These are phyloP conservation scores for Papilio xuthus DNA, from an alignment of 1,140 invertebrate species.

Conservation along the genomic window DNA sequence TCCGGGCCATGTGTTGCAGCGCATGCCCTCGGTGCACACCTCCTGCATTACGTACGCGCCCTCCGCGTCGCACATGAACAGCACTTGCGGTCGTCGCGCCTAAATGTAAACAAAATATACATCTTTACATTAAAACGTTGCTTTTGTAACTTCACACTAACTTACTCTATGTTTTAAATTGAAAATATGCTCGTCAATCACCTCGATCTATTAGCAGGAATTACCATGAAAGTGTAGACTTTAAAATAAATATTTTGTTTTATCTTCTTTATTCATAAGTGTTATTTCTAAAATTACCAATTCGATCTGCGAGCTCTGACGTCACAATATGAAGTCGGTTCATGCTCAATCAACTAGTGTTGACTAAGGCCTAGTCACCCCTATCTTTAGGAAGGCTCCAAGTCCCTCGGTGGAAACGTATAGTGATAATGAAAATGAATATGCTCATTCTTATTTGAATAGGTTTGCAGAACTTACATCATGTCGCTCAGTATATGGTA, in stretches of 20 bases:
- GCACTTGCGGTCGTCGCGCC: constrained; percentile 83
- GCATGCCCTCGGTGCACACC: constrained; percentile 83
- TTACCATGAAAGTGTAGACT: background rate
- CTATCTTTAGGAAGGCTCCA: too few species aligned
- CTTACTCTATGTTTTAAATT: background rate
- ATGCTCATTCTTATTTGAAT: background rate
- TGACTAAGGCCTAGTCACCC: too few species aligned
- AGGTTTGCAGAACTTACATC: constrained; percentile 57
- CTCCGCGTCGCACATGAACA: constrained; percentile 85
- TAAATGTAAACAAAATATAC: constrained; percentile 48
- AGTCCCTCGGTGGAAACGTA: too few species aligned
- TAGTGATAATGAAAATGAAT: too few species aligned
- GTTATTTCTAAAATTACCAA: background rate
- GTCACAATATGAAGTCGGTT: background rate
- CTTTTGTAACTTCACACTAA: background rate
- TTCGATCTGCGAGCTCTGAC: background rate
- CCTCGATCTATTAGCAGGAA: too few species aligned
- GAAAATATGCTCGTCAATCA: too few species aligned
- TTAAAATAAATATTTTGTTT: too few species aligned
- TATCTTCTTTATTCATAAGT: too few species aligned
- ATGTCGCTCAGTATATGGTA: constrained; percentile 83
- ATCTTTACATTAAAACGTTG: background rate
- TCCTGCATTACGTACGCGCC: constrained; percentile 87
- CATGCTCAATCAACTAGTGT: too few species aligned
- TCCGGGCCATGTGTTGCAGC: constrained; percentile 84